phyloP scores from a whole-genome alignment of 2,797 vertebrate species.

The Sebastes hopkinsi region DNA sequence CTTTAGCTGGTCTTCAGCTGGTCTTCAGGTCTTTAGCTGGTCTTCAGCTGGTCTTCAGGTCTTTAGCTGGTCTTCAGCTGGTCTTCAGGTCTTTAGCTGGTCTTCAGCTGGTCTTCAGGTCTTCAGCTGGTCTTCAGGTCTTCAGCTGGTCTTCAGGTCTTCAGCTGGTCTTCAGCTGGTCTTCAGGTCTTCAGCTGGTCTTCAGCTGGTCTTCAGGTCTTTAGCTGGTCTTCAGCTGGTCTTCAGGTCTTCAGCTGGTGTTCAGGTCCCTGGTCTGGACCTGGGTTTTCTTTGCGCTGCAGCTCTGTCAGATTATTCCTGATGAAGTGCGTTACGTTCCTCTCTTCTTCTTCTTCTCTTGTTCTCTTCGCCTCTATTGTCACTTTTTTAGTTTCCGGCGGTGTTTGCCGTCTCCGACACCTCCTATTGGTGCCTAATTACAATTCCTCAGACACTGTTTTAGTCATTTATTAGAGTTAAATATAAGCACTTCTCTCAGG shows the following conservation, averaged over 20 bases:
- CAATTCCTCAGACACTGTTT: conserved; percentile 72
- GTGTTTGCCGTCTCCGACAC: conserved; percentile 40
- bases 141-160: too few species aligned
- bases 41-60: too few species aligned
- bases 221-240: too few species aligned
- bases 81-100: too few species aligned
- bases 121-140: too few species aligned
- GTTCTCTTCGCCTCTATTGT: neutral
- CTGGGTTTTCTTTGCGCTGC: neutral
- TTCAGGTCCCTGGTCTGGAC: neutral
- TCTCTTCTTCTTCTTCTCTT: neutral
- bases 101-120: too few species aligned
- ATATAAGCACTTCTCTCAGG: conserved; percentile 55
- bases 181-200: too few species aligned
- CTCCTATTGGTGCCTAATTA: conserved; percentile 60
- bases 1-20: too few species aligned
- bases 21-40: too few species aligned
- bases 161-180: too few species aligned
- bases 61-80: too few species aligned
- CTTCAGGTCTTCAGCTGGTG: neutral
- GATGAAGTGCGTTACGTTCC: neutral
- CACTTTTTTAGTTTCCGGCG: conserved; percentile 17
- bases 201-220: too few species aligned
- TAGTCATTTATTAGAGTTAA: conserved; percentile 72
- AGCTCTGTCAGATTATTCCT: neutral